A percentile compares a stretch with the other conserved stretches of the same genome.
Evolutionary conservation across 1,140 invertebrate species (phyloP).

Genomic region (Drosophila novamexicana): DNA sequence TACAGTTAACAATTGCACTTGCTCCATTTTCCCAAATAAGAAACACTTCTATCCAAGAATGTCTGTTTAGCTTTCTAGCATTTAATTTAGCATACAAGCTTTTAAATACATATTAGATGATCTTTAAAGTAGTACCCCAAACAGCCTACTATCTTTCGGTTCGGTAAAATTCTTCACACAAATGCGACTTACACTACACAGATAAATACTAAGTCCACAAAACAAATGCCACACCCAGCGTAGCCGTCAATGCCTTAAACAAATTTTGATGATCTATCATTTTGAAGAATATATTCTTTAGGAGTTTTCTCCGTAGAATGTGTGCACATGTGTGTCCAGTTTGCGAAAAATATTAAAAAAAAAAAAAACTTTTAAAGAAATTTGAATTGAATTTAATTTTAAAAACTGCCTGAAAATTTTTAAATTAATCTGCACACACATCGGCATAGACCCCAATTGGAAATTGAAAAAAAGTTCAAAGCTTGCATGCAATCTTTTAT

Average conservation of each 20-base stretch:
- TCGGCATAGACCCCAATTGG: conserved; percentile 38
- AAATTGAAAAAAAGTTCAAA: conserved; percentile 40
- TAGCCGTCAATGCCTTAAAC: conserved; percentile 29
- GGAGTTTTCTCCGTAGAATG: conserved; percentile 15
- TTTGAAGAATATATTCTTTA: conserved; percentile 17
- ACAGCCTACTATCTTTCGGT: conserved; percentile 58
- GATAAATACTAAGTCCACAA: conserved; percentile 9
- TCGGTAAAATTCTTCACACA: conserved; percentile 45
- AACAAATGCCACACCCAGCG: conserved; percentile 6
- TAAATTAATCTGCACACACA: conserved; percentile 19
- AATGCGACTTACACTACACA: conserved; percentile 26
- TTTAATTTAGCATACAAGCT: conserved; percentile 53
- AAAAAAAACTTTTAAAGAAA: neutral
- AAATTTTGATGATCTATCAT: conserved; percentile 29
- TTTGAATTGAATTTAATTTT: neutral
- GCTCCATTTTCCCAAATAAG: conserved; percentile 5
- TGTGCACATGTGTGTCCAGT: conserved; percentile 23
- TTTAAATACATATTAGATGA: conserved; percentile 28
- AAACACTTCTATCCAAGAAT: conserved; percentile 22
- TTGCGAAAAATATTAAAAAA: neutral
- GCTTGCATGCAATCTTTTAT: conserved; percentile 56
- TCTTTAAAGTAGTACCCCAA: conserved; percentile 36
- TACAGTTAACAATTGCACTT: conserved; percentile 7
- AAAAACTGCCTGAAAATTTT: neutral
- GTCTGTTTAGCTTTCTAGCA: conserved; percentile 54